Evolutionary conservation across 2,113 vertebrate genomes (phyloP).

Genomic region (Porphyrio hochstetteri): DNA sequence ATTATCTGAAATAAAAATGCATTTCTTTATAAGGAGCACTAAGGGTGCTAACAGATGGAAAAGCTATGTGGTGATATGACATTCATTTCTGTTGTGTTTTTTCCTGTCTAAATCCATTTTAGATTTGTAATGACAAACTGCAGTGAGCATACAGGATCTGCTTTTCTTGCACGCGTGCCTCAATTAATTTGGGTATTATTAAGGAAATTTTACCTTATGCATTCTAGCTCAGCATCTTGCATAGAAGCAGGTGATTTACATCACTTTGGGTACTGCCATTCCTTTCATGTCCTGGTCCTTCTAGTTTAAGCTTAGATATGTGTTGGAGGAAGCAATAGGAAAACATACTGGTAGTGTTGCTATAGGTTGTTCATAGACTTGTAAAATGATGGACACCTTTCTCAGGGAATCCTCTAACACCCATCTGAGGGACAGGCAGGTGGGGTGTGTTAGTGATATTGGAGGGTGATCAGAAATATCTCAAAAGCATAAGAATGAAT

Average conservation of each 20-base stretch:
- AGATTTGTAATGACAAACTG: conserved; percentile 29
- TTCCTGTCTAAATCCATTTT: conserved; percentile 32
- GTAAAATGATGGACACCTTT: neutral
- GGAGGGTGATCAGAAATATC: neutral
- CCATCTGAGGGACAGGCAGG: neutral
- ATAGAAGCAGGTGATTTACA: neutral
- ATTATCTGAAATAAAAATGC: conserved; percentile 56
- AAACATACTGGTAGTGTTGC: accelerated
- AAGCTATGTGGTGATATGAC: conserved; percentile 34
- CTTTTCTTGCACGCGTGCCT: neutral
- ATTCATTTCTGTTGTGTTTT: conserved; percentile 30
- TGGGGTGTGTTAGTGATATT: neutral
- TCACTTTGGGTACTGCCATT: neutral
- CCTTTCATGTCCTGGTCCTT: neutral
- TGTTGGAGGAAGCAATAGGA: neutral
- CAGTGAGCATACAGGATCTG: conserved; percentile 4
- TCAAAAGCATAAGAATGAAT: neutral
- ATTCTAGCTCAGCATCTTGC: neutral
- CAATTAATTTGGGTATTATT: neutral
- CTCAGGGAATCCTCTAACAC: neutral
- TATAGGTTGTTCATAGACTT: neutral
- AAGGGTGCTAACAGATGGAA: conserved; percentile 64
- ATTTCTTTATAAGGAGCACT: conserved; percentile 43
- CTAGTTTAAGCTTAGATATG: neutral
- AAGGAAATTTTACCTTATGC: neutral